Evolutionary conservation across 2,113 vertebrate genomes (phyloP).

Genomic region (Noturus placidus): DNA sequence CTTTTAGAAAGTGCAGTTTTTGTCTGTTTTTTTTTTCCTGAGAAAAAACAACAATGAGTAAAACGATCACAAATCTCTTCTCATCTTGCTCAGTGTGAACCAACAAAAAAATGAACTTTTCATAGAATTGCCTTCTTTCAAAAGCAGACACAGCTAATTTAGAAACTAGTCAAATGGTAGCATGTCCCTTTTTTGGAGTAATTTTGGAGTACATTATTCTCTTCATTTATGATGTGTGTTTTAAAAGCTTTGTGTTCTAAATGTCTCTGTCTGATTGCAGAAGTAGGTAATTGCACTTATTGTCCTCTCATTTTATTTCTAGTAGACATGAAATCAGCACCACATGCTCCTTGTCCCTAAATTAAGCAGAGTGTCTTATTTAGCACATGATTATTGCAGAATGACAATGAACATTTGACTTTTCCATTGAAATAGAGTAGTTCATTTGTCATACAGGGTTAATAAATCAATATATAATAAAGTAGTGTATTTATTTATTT

Average conservation of each 20-base stretch:
- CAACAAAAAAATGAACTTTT: background rate
- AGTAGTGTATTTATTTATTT: background rate
- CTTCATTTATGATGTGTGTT: background rate
- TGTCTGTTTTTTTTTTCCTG: background rate
- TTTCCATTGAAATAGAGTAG: background rate
- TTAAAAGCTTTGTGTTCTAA: background rate
- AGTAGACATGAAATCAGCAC: background rate
- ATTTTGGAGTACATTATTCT: background rate
- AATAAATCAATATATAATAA: background rate
- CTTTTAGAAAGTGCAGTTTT: background rate
- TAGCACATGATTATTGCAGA: background rate
- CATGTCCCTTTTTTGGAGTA: background rate
- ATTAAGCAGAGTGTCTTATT: background rate
- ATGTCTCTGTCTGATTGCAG: background rate
- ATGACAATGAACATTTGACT: background rate
- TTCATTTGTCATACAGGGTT: background rate
- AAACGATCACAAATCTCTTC: background rate
- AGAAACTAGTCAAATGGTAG: background rate
- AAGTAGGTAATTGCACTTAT: background rate
- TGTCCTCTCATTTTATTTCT: background rate
- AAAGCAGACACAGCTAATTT: background rate
- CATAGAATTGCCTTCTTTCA: background rate
- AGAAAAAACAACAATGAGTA: background rate
- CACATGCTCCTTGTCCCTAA: background rate
- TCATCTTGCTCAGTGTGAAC: background rate